These are phyloP conservation scores for Schizopygopsis malacanthus DNA, from an alignment of 2,797 vertebrate genomes.

Conservation along the genomic window DNA sequence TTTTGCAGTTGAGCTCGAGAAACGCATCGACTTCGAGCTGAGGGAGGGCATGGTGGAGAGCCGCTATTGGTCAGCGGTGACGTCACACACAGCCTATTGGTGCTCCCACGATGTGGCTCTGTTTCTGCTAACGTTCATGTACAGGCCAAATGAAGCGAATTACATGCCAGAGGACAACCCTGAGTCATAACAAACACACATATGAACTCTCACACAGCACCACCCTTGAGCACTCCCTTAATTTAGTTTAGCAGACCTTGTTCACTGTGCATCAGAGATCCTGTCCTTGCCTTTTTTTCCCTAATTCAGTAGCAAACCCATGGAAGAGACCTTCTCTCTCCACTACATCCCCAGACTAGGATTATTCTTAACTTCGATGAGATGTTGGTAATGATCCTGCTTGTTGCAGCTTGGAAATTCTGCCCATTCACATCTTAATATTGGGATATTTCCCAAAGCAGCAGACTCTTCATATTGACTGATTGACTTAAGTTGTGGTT, in stretches of 20 bases:
- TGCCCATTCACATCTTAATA: not conserved
- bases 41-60: slow-evolving; percentile 95
- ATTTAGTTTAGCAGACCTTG: slow-evolving; percentile 44
- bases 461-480: not conserved
- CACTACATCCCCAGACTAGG: not conserved
- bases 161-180: slow-evolving; percentile 67
- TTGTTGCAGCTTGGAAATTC: not conserved
- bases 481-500: not conserved
- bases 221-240: slow-evolving; percentile 4
- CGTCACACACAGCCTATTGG: slow-evolving; percentile 96
- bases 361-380: not conserved
- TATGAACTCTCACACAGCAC: slow-evolving; percentile 14
- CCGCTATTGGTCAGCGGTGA: slow-evolving; percentile 96
- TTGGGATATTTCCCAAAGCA: slow-evolving; percentile 5
- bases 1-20: slow-evolving; percentile 88
- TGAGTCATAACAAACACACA: slow-evolving; percentile 58
- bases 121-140: slow-evolving; percentile 96
- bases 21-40: slow-evolving; percentile 94
- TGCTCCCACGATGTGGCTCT: slow-evolving; percentile 94
- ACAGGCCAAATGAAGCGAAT: slow-evolving; percentile 79
- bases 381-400: not conserved
- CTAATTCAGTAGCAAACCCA: slow-evolving; percentile 20
- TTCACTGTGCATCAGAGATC: slow-evolving; percentile 58
- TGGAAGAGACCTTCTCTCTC: not conserved
- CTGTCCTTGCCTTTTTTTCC: slow-evolving; percentile 39